Base-by-base conservation (phyloP, 2,888 invertebrate species). In the Orchestes rusci region DNA sequence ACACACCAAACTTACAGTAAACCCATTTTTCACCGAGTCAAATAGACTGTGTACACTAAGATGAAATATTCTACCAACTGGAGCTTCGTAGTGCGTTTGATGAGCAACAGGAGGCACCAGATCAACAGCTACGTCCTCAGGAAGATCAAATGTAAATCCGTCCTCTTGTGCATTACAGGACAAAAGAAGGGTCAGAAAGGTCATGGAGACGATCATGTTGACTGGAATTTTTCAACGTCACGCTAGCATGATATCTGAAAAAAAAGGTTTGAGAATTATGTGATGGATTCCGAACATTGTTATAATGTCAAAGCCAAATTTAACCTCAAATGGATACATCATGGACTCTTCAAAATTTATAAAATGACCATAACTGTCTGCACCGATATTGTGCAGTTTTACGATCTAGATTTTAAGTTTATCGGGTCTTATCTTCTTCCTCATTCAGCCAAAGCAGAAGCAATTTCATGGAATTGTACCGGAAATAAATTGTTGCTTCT, bases 21-120 rank as follows among this genome's bases (percentile, higher is more conserved):
- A n/a, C 13, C 13, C 13, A 4, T 29, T 29, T 29, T 29, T 4
- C 15, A 31, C 31, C 5, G 15, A 4, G 16, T 2, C 13, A 8
- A 4, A 29, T 29, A n/a, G n/a, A n/a, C n/a, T n/a, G 12, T 85
- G 84, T 56, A 87, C 76, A 57, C 76, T 76, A 66, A 82, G 76
- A 53, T 79, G 79, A 68, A 88, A 84, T 48, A 83, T 70, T 61
- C 79, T 80, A 33, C 87, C 88, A 15, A 80, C 78, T 51, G 75
- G 74, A 56, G 83, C 82, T 53, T 77, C 74, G 50, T 77, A 73
- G 60, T 82, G 80, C 39, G 80, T 77, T 50, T 81, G 63, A 16
- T 70, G 71, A 7, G 5, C 7, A 5, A 5, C 23, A 10, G 5
- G 5, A 23, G 5, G 23, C 23, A 23, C 52, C 18, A 57, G 48